These are phyloP conservation scores for Apteryx owenii DNA, from an alignment of 2,113 vertebrate species.

Conservation along the genomic window DNA sequence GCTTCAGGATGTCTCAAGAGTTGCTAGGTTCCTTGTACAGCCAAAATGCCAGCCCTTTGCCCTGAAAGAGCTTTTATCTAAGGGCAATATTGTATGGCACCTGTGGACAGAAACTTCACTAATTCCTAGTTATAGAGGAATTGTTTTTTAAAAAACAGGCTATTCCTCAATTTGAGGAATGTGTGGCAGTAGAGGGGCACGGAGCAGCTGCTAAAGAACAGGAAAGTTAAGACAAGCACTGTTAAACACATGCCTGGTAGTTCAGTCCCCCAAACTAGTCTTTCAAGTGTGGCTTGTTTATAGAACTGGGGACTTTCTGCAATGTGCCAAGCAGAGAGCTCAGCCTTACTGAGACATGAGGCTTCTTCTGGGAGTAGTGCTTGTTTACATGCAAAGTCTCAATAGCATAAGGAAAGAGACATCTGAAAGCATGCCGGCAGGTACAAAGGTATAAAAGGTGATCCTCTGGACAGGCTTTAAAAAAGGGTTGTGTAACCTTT, in stretches of 20 bases:
- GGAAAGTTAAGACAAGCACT: neutral
- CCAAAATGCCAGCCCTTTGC: neutral
- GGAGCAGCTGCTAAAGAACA: neutral
- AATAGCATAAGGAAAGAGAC: fast-evolving
- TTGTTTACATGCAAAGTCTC: neutral
- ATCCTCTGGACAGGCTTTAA: neutral
- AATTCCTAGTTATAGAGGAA: neutral
- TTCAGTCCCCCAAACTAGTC: neutral
- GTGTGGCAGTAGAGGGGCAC: neutral
- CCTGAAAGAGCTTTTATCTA: neutral
- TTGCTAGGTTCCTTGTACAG: neutral
- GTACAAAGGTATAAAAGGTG: neutral
- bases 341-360: neutral
- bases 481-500: neutral
- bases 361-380: neutral
- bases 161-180: neutral
- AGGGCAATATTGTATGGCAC: neutral
- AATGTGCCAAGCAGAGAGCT: fast-evolving
- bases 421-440: neutral
- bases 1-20: neutral
- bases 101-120: neutral
- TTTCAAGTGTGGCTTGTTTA: neutral
- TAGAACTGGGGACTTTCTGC: neutral
- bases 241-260: neutral
- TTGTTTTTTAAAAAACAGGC: neutral